phyloP scores from a whole-genome alignment of 2,888 invertebrate species.

The Macaria liturata region DNA sequence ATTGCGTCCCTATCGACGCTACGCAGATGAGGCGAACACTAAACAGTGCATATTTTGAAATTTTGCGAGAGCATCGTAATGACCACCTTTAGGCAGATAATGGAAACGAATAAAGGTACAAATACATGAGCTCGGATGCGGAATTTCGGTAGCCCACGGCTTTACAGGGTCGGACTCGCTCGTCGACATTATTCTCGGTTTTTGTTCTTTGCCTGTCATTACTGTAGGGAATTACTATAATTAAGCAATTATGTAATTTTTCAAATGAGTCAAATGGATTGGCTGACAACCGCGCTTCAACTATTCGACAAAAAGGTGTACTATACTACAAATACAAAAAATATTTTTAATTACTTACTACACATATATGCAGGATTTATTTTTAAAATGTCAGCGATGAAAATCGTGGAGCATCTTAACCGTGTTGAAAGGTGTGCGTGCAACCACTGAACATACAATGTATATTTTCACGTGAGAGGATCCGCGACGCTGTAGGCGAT shows the following conservation, averaged over 20 bases:
- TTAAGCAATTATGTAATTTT: slow-evolving; percentile 31
- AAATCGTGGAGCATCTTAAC: too few species aligned
- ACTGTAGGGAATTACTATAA: slow-evolving; percentile 29
- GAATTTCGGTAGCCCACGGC: slow-evolving; percentile 76
- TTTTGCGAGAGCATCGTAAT: slow-evolving; percentile 34
- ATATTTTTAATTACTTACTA: neutral
- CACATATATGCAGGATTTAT: too few species aligned
- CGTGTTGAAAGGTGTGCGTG: neutral
- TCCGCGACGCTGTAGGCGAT: slow-evolving; percentile 52
- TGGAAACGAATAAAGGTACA: slow-evolving; percentile 52
- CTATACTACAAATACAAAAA: neutral
- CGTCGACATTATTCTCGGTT: slow-evolving; percentile 36
- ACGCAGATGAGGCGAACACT: slow-evolving; percentile 21
- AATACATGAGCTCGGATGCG: slow-evolving; percentile 52
- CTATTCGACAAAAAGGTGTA: slow-evolving; percentile 25
- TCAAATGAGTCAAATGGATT: slow-evolving; percentile 29
- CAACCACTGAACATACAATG: slow-evolving; percentile 15
- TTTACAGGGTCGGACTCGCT: slow-evolving; percentile 52
- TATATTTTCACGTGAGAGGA: slow-evolving; percentile 46
- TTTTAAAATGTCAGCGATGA: too few species aligned
- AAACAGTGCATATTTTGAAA: slow-evolving; percentile 35
- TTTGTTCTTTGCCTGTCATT: slow-evolving; percentile 26
- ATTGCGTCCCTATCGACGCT: slow-evolving; percentile 37
- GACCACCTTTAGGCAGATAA: slow-evolving; percentile 39
- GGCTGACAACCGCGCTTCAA: slow-evolving; percentile 24